phyloP scores from a whole-genome alignment of 2,797 vertebrate species.

The Setipinna tenuifilis region DNA sequence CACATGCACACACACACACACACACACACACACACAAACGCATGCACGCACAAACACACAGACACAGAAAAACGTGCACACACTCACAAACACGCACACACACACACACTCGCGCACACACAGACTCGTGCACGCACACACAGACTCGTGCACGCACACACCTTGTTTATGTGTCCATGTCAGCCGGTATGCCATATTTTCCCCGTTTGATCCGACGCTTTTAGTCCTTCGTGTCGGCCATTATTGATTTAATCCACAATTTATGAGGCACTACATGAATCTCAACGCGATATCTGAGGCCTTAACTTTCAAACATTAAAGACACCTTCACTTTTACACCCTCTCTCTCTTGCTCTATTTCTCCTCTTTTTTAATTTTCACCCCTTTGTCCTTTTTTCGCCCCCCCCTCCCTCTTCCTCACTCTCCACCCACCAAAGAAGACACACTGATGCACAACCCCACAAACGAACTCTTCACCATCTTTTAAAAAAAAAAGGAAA shows the following conservation, averaged over 20 bases:
- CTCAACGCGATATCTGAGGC: slow-evolving; percentile 46
- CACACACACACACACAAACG: no score
- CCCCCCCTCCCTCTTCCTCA: background rate
- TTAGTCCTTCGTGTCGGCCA: slow-evolving; percentile 47
- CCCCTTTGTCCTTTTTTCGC: slow-evolving; percentile 17
- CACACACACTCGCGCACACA: no score
- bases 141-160: slow-evolving; percentile 36
- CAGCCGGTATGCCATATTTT: slow-evolving; percentile 47
- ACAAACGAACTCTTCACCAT: slow-evolving; percentile 24
- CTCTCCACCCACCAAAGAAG: slow-evolving; percentile 26
- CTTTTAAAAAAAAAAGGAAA: slow-evolving; percentile 3
- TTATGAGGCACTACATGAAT: slow-evolving; percentile 45
- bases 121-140: background rate
- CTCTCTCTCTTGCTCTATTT: background rate
- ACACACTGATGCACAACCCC: background rate
- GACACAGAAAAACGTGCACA: no score
- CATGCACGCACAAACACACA: background rate
- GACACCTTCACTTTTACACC: slow-evolving; percentile 32
- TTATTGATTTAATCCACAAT: slow-evolving; percentile 56
- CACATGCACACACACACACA: background rate
- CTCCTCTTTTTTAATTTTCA: background rate
- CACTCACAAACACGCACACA: background rate
- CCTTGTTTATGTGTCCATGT: slow-evolving; percentile 42
- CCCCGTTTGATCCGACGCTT: slow-evolving; percentile 44
- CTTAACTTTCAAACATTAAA: slow-evolving; percentile 48